These are phyloP conservation scores for Cyclophora albipunctata DNA, from an alignment of 2,888 invertebrate species.

Conservation along the genomic window DNA sequence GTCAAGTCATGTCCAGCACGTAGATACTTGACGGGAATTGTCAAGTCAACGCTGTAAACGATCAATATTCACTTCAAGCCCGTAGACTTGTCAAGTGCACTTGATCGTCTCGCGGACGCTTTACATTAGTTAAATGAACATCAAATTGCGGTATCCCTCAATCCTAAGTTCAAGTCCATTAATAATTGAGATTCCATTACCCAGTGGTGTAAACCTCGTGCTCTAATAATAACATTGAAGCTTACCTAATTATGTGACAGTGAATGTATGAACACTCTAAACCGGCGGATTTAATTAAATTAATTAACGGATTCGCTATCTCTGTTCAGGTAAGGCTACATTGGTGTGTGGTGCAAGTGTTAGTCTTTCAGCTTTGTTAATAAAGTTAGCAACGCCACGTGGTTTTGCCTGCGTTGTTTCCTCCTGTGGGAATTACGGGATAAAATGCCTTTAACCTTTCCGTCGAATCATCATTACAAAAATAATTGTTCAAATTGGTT, in stretches of 20 bases:
- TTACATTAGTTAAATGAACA: too few relatives aligned
- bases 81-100: too few relatives aligned
- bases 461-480: not conserved
- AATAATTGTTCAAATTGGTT: not conserved
- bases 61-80: too few relatives aligned
- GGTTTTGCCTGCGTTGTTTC: not conserved
- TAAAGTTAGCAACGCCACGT: not conserved
- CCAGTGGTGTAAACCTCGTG: too few relatives aligned
- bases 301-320: slow-evolving; percentile 43
- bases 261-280: not conserved
- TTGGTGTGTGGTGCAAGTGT: slow-evolving; percentile 12
- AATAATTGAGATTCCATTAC: too few relatives aligned
- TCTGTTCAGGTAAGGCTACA: slow-evolving; percentile 29
- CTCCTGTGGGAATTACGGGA: not conserved
- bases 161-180: too few relatives aligned
- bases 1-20: too few relatives aligned
- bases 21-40: too few relatives aligned
- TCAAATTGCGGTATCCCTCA: too few relatives aligned
- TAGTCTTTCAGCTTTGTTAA: not conserved
- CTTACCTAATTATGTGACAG: not conserved
- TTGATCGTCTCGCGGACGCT: too few relatives aligned
- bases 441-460: not conserved
- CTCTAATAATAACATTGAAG: too few relatives aligned
- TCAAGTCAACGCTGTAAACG: too few relatives aligned
- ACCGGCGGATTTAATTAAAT: slow-evolving; percentile 48